Evolutionary conservation across 2,888 invertebrate genomes (phyloP).

Genomic region (Lymantria dispar): DNA sequence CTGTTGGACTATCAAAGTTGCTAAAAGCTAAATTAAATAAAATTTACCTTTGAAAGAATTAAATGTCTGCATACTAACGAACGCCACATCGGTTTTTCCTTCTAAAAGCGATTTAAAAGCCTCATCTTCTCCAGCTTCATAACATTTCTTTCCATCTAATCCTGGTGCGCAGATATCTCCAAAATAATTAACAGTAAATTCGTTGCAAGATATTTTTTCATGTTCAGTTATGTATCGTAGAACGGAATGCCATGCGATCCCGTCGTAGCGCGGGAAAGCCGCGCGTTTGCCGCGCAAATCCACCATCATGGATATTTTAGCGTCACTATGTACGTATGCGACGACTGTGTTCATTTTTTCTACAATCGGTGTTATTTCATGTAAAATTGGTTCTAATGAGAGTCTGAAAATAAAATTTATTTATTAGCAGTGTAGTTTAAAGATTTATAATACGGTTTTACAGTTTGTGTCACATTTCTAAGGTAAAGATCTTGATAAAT

Average conservation of each 20-base stretch:
- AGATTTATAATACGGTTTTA: too few species aligned
- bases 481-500: too few species aligned
- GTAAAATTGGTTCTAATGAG: constrained; percentile 81
- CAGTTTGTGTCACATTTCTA: too few species aligned
- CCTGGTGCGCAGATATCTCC: constrained; percentile 84
- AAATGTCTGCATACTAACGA: constrained; percentile 84
- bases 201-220: constrained; percentile 64
- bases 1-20: too few species aligned
- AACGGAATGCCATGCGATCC: constrained; percentile 86
- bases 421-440: not conserved
- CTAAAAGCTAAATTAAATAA: not conserved
- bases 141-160: constrained; percentile 52
- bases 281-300: constrained; percentile 88
- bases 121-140: constrained; percentile 81
- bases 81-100: constrained; percentile 89
- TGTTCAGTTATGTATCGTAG: constrained; percentile 62
- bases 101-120: constrained; percentile 86
- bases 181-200: constrained; percentile 83
- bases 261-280: constrained; percentile 91
- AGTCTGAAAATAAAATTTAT: constrained; percentile 44
- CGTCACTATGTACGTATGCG: constrained; percentile 85
- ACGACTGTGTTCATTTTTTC: constrained; percentile 84
- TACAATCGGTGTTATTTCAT: constrained; percentile 83
- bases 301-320: constrained; percentile 80
- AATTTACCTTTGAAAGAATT: constrained; percentile 83